Percentiles rank a stretch among this genome's conserved stretches.
These are phyloP conservation scores for Hirundo rustica DNA, from an alignment of 2,797 vertebrate genomes.

Conservation along the genomic window DNA sequence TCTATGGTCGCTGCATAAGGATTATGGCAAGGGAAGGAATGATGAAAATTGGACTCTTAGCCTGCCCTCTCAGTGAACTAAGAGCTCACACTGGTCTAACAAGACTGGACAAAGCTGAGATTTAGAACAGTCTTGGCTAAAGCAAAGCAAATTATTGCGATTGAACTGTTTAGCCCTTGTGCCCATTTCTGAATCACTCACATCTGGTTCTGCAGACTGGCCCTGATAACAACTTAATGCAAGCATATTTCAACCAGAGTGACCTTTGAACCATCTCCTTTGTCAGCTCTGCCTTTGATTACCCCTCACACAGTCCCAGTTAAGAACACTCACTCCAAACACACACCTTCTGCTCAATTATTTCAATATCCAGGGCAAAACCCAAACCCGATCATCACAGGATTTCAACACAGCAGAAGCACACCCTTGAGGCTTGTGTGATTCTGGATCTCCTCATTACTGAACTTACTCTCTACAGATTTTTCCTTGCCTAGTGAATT, in stretches of 20 bases:
- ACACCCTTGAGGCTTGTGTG: not conserved
- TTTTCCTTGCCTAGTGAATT: not conserved
- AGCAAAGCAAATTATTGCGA: slow-evolving; percentile 13
- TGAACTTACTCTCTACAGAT: not conserved
- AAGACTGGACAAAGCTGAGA: slow-evolving; percentile 9
- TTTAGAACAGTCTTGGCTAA: slow-evolving; percentile 1
- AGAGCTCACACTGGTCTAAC: not conserved
- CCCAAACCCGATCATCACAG: not conserved
- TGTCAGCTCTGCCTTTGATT: slow-evolving; percentile 32
- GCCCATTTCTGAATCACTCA: not conserved
- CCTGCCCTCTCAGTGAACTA: not conserved
- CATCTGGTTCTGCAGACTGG: not conserved
- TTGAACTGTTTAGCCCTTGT: not conserved
- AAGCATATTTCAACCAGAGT: slow-evolving; percentile 15
- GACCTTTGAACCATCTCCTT: not conserved
- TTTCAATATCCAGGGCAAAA: not conserved
- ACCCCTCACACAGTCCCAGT: not conserved
- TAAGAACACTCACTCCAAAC: not conserved
- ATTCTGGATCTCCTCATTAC: slow-evolving; percentile 22
- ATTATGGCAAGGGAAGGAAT: not conserved
- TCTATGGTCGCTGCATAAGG: not conserved
- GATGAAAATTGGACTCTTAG: not conserved
- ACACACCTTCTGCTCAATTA: not conserved
- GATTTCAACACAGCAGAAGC: not conserved
- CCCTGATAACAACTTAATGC: slow-evolving; percentile 11